phyloP scores from a whole-genome alignment of 2,113 vertebrate species.

The Anas platyrhynchos region DNA sequence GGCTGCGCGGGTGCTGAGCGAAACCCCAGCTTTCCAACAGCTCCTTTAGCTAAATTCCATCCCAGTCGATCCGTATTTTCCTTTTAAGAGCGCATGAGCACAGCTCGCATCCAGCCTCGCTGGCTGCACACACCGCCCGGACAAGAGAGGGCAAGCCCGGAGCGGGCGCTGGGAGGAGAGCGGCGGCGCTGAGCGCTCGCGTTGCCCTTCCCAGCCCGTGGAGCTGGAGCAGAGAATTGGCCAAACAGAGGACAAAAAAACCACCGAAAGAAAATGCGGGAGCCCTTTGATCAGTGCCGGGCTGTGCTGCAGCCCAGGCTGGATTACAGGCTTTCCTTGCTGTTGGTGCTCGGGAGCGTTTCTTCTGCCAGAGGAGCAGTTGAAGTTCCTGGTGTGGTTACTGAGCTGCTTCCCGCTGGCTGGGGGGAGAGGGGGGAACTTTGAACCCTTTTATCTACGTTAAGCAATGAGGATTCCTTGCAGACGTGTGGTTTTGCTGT shows the following conservation, averaged over 20 bases:
- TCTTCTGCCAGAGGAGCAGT: not conserved
- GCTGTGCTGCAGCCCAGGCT: not conserved
- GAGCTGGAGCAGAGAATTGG: not conserved
- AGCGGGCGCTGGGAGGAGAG: not conserved
- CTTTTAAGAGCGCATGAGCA: not conserved
- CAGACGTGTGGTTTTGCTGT: not conserved
- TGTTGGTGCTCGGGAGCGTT: fast-evolving
- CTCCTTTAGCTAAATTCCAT: not conserved
- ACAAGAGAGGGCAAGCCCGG: not conserved
- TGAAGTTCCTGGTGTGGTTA: not conserved
- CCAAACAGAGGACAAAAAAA: not conserved
- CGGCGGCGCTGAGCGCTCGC: fast-evolving
- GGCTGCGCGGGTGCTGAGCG: not conserved
- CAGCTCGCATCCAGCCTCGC: not conserved
- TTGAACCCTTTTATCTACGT: not conserved
- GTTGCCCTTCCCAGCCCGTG: not conserved
- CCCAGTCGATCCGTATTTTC: not conserved
- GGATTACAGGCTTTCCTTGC: not conserved
- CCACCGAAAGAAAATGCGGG: not conserved
- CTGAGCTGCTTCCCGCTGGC: not conserved
- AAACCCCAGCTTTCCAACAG: not conserved
- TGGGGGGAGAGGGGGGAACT: not conserved
- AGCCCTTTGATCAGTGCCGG: fast-evolving
- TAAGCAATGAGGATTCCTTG: not conserved
- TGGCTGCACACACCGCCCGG: not conserved